These are phyloP conservation scores for Macrotis lagotis DNA, from an alignment of 2,113 vertebrate species.

Conservation along the genomic window DNA sequence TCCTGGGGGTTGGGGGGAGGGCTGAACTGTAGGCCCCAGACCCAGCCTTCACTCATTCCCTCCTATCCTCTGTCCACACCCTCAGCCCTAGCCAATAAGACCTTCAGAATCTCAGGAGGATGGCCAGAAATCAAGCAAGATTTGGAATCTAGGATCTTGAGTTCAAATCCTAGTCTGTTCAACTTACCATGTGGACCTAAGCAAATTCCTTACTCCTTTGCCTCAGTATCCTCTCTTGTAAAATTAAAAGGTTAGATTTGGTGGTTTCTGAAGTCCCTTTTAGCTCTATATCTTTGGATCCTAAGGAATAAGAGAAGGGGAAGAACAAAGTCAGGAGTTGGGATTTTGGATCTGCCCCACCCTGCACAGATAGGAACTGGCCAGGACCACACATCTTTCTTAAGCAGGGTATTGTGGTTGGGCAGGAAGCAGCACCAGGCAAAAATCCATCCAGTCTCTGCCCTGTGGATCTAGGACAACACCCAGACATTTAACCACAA, in stretches of 20 bases:
- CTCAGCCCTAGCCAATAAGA: neutral
- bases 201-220: neutral
- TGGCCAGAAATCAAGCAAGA: neutral
- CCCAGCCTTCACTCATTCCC: neutral
- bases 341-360: too few species aligned
- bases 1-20: too few species aligned
- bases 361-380: neutral
- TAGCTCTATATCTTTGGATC: neutral
- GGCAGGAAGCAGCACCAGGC: neutral
- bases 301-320: neutral
- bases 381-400: neutral
- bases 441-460: neutral
- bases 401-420: neutral
- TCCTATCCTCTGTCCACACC: neutral
- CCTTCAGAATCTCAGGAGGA: neutral
- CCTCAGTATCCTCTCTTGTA: neutral
- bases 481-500: neutral
- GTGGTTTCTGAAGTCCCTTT: neutral
- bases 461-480: neutral
- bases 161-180: neutral
- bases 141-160: neutral
- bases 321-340: neutral
- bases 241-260: neutral
- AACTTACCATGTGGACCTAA: neutral
- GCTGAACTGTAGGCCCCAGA: neutral